A percentile compares a stretch with the other conserved stretches of the same genome.
Evolutionary conservation across 2,888 invertebrate genomes (phyloP).

Genomic region (Bombyx huttoni): DNA sequence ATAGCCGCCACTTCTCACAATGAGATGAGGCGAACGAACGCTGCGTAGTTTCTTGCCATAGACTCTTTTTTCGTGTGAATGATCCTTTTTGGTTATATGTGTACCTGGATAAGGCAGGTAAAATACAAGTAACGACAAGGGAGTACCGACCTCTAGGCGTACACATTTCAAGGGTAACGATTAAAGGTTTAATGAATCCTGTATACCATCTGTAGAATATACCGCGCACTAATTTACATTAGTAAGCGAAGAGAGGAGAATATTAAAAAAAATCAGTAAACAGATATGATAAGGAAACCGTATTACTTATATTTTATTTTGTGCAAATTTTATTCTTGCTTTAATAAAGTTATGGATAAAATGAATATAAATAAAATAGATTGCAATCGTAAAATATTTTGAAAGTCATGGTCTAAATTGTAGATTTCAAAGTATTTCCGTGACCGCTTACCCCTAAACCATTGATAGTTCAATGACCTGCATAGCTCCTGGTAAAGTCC

Average conservation of each 20-base stretch:
- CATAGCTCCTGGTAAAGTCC: constrained; percentile 38
- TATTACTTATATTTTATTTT: too few species aligned
- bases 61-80: constrained; percentile 31
- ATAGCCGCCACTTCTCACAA: constrained; percentile 25
- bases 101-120: constrained; percentile 23
- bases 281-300: too few species aligned
- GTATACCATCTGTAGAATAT: constrained; percentile 35
- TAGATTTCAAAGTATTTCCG: constrained; percentile 18
- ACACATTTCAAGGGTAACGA: constrained; percentile 25
- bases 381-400: background rate
- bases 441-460: constrained; percentile 33
- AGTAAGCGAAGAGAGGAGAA: too few species aligned
- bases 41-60: constrained; percentile 38
- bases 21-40: constrained; percentile 41
- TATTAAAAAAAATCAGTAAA: too few species aligned
- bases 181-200: constrained; percentile 49
- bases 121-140: constrained; percentile 39
- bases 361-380: background rate
- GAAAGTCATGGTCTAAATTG: constrained; percentile 2
- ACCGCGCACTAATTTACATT: background rate
- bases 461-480: constrained; percentile 58
- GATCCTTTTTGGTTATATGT: constrained; percentile 22
- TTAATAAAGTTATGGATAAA: background rate
- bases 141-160: constrained; percentile 18
- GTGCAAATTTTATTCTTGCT: background rate